A percentile compares a stretch with the other conserved stretches of the same genome.
These are phyloP conservation scores for Anodontia alba DNA, from an alignment of 2,888 invertebrate genomes.

Conservation along the genomic window DNA sequence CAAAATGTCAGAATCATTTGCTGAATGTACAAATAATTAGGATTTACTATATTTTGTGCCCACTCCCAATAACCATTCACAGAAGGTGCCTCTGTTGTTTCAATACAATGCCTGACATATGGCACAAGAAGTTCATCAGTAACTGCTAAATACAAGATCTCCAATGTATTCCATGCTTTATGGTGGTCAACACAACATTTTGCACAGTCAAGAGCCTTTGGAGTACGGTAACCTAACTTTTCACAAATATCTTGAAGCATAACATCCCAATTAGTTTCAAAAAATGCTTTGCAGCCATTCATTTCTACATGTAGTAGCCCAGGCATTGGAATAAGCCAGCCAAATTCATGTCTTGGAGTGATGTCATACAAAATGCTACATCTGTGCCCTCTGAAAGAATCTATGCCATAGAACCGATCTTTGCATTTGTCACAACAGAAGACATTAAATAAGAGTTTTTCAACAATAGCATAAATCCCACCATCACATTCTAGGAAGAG, in stretches of 20 bases:
- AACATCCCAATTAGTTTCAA: constrained; percentile 35
- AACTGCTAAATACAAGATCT: constrained; percentile 32
- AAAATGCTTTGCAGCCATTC: constrained; percentile 24
- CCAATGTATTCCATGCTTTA: constrained; percentile 26
- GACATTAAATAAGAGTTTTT: not conserved
- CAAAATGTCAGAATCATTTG: constrained; percentile 35
- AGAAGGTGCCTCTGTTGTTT: not conserved
- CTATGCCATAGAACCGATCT: not conserved
- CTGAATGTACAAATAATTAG: constrained; percentile 39
- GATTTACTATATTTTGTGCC: constrained; percentile 21
- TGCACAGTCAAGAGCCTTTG: constrained; percentile 36
- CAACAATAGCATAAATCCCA: constrained; percentile 8
- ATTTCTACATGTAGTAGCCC: constrained; percentile 40
- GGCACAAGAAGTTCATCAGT: constrained; percentile 32
- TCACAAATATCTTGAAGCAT: constrained; percentile 29
- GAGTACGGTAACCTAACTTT: constrained; percentile 25
- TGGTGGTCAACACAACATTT: constrained; percentile 28
- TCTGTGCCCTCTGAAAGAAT: constrained; percentile 21
- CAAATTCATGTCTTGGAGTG: constrained; percentile 23
- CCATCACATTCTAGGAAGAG: constrained; percentile 12
- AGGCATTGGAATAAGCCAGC: constrained; percentile 31
- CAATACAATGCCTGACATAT: constrained; percentile 20
- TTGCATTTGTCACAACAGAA: not conserved
- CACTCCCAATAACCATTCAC: constrained; percentile 33
- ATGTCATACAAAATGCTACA: constrained; percentile 24